These are phyloP conservation scores for Euura lappo DNA, from an alignment of 1,140 invertebrate genomes.

Conservation along the genomic window DNA sequence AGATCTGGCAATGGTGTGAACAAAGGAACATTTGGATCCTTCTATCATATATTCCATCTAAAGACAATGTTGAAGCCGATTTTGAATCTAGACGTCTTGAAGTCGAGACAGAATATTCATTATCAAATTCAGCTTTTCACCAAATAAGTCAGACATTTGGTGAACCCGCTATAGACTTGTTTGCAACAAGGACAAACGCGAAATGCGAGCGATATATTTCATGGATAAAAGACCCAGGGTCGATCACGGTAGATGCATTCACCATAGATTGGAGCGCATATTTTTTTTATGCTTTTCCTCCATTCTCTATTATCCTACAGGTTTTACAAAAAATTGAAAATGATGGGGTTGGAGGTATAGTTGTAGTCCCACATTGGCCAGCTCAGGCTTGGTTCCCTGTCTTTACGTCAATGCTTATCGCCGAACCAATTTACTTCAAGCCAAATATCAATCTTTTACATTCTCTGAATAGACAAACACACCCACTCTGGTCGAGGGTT, in stretches of 20 bases:
- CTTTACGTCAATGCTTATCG: neutral
- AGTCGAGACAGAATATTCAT: conserved; percentile 22
- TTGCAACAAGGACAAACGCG: conserved; percentile 23
- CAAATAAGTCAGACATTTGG: conserved; percentile 16
- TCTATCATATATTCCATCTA: conserved; percentile 24
- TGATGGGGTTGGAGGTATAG: conserved; percentile 20
- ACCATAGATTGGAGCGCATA: conserved; percentile 20
- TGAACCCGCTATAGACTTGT: conserved; percentile 20
- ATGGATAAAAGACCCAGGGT: conserved; percentile 22
- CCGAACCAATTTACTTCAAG: neutral
- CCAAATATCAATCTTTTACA: neutral
- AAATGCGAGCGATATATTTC: conserved; percentile 26
- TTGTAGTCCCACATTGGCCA: conserved; percentile 40
- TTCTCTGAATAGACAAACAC: too few relatives aligned
- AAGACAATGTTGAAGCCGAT: conserved; percentile 22
- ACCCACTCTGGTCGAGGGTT: neutral
- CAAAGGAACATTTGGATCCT: too few relatives aligned
- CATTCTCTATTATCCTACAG: conserved; percentile 20
- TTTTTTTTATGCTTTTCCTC: conserved; percentile 29
- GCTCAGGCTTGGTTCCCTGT: conserved; percentile 27
- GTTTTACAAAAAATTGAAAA: conserved; percentile 22
- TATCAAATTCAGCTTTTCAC: conserved; percentile 13
- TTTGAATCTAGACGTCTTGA: conserved; percentile 18
- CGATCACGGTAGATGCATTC: conserved; percentile 24
- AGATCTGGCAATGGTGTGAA: too few relatives aligned